Percentiles rank a stretch among this genome's conserved stretches.
Conservation (phyloP, 2,797 vertebrate species). For the Argentina silus region DNA sequence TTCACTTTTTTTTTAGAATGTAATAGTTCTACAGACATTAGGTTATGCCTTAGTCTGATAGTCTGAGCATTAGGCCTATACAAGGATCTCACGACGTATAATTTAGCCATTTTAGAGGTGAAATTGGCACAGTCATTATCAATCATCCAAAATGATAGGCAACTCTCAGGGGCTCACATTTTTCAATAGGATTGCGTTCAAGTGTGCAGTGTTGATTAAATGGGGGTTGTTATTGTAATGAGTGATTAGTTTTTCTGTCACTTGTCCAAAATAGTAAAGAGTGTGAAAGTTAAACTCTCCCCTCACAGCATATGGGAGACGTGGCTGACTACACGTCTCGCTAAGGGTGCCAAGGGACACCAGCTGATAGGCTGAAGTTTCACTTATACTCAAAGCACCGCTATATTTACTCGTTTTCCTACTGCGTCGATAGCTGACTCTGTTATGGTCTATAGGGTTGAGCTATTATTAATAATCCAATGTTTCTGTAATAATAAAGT, state of each 20-base stretch:
- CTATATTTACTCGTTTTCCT: constrained; percentile 30
- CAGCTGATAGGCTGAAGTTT: constrained; percentile 69
- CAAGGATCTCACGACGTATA: background rate
- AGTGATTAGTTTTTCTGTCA: constrained; percentile 10
- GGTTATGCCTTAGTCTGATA: too few species aligned
- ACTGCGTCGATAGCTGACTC: background rate
- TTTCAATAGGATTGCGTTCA: background rate
- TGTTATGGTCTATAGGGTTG: background rate
- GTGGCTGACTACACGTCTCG: constrained; percentile 36
- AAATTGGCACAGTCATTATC: background rate
- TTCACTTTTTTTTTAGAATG: too few species aligned
- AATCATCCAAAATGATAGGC: background rate
- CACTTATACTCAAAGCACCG: constrained; percentile 19
- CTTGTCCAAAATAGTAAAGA: constrained; percentile 1
- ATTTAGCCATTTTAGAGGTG: background rate
- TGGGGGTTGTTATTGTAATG: constrained; percentile 10
- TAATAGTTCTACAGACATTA: too few species aligned
- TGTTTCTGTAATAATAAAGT: too few species aligned
- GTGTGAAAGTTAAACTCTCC: constrained; percentile 18
- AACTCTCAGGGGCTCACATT: background rate
- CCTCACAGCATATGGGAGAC: constrained; percentile 80
- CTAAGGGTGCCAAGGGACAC: constrained; percentile 78
- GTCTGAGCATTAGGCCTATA: background rate
- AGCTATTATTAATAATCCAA: too few species aligned
- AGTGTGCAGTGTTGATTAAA: constrained; percentile 56